A percentile compares a stretch with the other conserved stretches of the same genome.
These are phyloP conservation scores for Lepidothrix coronata DNA, from an alignment of 2,113 vertebrate genomes.

Conservation along the genomic window DNA sequence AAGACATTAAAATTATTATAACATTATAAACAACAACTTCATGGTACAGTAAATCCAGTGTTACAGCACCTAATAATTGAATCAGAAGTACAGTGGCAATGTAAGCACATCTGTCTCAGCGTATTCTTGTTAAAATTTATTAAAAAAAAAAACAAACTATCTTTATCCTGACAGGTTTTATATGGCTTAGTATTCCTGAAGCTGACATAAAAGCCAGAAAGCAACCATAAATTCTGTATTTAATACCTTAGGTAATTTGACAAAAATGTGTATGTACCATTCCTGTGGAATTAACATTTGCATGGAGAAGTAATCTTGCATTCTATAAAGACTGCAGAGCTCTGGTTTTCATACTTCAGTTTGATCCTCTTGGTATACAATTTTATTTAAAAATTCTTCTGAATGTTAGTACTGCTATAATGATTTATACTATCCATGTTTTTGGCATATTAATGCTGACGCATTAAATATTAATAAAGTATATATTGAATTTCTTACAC, in stretches of 20 bases:
- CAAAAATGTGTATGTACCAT: background rate
- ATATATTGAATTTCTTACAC: background rate
- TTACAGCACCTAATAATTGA: background rate
- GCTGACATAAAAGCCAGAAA: background rate
- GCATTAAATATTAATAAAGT: background rate
- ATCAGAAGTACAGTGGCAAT: background rate
- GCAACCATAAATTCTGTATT: background rate
- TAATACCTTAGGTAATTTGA: background rate
- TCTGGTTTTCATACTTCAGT: background rate
- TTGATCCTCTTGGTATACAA: background rate
- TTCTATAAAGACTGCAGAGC: background rate
- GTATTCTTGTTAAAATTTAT: background rate
- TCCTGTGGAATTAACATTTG: background rate
- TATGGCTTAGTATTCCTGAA: background rate
- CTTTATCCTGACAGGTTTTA: background rate
- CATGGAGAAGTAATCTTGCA: background rate
- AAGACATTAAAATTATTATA: background rate
- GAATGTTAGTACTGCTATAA: background rate
- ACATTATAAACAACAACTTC: background rate
- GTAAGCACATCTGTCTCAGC: background rate
- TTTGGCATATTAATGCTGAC: background rate
- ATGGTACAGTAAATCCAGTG: background rate
- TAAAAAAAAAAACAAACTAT: background rate
- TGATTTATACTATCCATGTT: background rate
- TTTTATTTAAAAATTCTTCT: background rate